Evolutionary conservation across 2,113 vertebrate genomes (phyloP), one percentile per base, ranked within the genome.

Genomic region (Melanerpes formicivorus): DNA sequence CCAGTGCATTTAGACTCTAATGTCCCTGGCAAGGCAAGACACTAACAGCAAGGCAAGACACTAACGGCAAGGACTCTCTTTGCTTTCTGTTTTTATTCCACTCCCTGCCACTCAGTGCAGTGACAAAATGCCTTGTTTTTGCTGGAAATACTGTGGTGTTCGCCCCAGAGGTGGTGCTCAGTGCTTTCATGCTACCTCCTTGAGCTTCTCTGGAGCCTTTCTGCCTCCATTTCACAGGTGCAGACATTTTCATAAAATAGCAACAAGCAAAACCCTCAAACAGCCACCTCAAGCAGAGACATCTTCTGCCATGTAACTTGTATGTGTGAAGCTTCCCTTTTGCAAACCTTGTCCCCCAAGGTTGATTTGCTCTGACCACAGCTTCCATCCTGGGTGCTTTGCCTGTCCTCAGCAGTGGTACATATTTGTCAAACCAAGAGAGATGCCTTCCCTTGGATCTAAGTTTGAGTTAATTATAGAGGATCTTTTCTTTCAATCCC

Each of bases 381-480:
- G 48, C 55, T 63, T 73, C 67, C 9, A 2, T 16, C 27, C 78
- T 6, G 7, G 2, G 32, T 14, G 50, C 75, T 84, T 40, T 56
- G 66, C 63, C 34, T 29, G 1, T 0, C 1, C 80, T 74, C 85
- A 48, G 80, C 18, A n/a, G 42, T 10, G 48, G 37, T 8, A 6
- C 0, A 14, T 27, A 2, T 25, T 26, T 1, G 0, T 5, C 2
- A 50, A 77, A 37, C 46, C 12, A 27, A 50, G 66, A 80, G 27
- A 89, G 54, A 32, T 0, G 1, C 37, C n/a, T 58, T 78, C 26
- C 6, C 54, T 32, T 25, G 26, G 29, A 21, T 0, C 0, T 19
- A 59, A 9, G n/a, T 42, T 66, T 60, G 17, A 48, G 55, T 37
- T 32, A 42, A 65, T 60, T 80, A 14, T 9, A 60, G 29, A 75